Evolutionary conservation across 2,113 vertebrate species (phyloP).

Genomic region (Ardeotis arabs): DNA sequence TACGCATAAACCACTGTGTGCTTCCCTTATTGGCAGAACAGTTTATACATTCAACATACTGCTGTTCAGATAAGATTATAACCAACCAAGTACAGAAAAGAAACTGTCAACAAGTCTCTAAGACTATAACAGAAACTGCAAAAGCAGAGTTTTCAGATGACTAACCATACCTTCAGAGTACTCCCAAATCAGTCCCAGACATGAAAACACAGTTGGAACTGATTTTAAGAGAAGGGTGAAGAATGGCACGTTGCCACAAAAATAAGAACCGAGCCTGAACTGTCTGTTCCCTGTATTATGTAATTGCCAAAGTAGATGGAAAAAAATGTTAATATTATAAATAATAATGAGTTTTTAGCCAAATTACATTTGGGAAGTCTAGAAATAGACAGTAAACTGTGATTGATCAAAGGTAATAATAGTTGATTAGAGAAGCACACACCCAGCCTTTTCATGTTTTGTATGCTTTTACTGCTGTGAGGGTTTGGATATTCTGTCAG

Average conservation of each 20-base stretch:
- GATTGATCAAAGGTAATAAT: not conserved
- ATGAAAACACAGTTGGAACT: conserved; percentile 46
- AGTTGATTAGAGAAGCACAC: not conserved
- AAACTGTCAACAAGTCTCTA: conserved; percentile 34
- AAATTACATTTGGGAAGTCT: not conserved
- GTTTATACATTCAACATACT: conserved; percentile 16
- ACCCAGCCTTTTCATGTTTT: not conserved
- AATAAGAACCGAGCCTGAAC: conserved; percentile 17
- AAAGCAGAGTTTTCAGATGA: not conserved
- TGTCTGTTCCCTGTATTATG: not conserved
- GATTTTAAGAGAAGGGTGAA: conserved; percentile 28
- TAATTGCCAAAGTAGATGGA: not conserved
- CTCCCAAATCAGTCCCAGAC: conserved; percentile 43
- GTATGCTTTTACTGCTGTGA: not conserved
- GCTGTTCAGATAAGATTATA: conserved; percentile 38
- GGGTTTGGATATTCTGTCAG: not conserved
- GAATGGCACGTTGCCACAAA: conserved; percentile 8
- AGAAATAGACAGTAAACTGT: not conserved
- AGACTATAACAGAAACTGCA: not conserved
- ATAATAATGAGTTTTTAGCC: not conserved
- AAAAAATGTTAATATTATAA: not conserved
- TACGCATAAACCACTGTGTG: not conserved
- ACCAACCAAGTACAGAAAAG: not conserved
- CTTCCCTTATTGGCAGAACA: conserved; percentile 7
- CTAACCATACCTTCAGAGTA: conserved; percentile 15